Evolutionary conservation across 2,797 vertebrate species (phyloP), one percentile per base, ranked within the genome.

Genomic region (Threskiornis aethiopicus): DNA sequence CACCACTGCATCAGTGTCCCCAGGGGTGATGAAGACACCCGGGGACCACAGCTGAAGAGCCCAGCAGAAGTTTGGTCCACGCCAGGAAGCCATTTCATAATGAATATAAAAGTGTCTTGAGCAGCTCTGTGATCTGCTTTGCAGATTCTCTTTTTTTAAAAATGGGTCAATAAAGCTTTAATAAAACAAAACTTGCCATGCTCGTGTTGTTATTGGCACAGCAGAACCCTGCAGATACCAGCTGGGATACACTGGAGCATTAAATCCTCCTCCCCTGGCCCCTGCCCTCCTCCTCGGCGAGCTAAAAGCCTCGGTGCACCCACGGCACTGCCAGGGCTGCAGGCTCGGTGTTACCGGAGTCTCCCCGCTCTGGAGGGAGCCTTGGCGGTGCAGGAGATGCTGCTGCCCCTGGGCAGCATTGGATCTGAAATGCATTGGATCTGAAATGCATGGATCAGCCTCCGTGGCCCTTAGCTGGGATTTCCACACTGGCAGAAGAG

Each of bases 261-360:
- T 25, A 35, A 80, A 69, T 16, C 37, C 64, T 67, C 57, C 35
- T 31, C 8, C 58, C 49, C n/a, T 7, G 1, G 6, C 5, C 8
- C 37, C 57, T 76, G 49, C 29, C 37, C 29, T 73, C 20, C 44
- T 78, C 26, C 28, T 31, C 2, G 1, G 11, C 0, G 8, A 64
- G 73, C 31, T 17, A 11, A 55, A 69, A 66, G 16, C 37, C 39
- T n/a, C 11, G 1, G 8, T 13, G 46, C 24, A 26, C 12, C 37
- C n/a, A 0, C 0, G 15, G 58, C n/a, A 24, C 39, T 54, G 47
- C 49, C 80, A 24, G 85, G 25, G 57, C 62, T 62, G 42, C 2
- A 0, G 1, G 25, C 31, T 31, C 7, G 1, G 28, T 2, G 0
- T 11, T 29, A 28, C 28, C 0, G 0, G n/a, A 41, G 31, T 25